Conservation (phyloP, 2,888 invertebrate species). For the Druceiella hillmani region DNA sequence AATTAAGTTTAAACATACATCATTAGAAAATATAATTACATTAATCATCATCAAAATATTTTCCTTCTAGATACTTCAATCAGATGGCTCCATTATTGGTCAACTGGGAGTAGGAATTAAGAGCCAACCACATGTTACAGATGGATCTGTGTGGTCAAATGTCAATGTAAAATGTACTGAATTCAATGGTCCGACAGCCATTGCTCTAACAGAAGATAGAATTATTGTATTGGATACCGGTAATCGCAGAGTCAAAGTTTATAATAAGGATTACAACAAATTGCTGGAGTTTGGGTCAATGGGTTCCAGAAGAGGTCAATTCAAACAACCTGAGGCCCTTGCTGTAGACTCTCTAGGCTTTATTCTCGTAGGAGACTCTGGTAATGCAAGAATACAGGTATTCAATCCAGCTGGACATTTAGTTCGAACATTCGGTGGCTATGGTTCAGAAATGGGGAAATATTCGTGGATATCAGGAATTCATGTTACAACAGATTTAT, state of each 20-base stretch:
- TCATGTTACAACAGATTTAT: conserved; percentile 53
- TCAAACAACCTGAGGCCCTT: conserved; percentile 68
- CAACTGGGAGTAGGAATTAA: conserved; percentile 52
- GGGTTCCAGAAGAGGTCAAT: conserved; percentile 62
- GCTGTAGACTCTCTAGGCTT: conserved; percentile 67
- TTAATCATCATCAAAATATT: background rate
- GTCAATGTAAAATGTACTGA: conserved; percentile 43
- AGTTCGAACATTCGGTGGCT: conserved; percentile 59
- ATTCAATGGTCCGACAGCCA: conserved; percentile 66
- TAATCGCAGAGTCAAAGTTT: conserved; percentile 62
- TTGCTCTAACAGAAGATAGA: conserved; percentile 54
- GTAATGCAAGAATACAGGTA: conserved; percentile 70
- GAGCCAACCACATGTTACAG: conserved; percentile 31
- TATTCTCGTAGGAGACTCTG: conserved; percentile 73
- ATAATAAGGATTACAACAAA: conserved; percentile 49
- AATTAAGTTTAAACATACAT: too few relatives aligned
- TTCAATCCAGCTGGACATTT: conserved; percentile 66
- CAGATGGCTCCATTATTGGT: conserved; percentile 55
- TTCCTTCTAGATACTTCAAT: conserved; percentile 41
- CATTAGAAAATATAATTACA: too few relatives aligned
- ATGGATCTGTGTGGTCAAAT: conserved; percentile 34
- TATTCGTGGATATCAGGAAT: conserved; percentile 69
- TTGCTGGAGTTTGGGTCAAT: conserved; percentile 60
- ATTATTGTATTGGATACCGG: conserved; percentile 63
- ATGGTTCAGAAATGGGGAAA: conserved; percentile 42